These are phyloP conservation scores for Drosophila obscura DNA, from an alignment of 1,140 invertebrate genomes.

Conservation along the genomic window DNA sequence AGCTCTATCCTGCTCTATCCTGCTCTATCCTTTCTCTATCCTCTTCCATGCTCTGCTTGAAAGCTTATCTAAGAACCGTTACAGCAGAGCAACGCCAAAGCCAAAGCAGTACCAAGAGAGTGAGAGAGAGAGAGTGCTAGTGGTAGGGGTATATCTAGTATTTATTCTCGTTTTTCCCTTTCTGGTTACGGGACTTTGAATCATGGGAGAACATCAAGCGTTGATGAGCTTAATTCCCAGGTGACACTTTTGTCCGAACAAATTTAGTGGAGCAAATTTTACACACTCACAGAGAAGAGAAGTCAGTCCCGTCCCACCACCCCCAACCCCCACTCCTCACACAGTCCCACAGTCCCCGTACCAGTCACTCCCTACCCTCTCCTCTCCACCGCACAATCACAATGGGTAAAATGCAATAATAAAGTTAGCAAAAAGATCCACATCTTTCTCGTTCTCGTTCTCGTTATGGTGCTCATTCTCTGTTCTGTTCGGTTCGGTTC, in stretches of 20 bases:
- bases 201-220: slow-evolving; percentile 71
- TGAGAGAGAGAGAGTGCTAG: slow-evolving; percentile 8
- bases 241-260: slow-evolving; percentile 78
- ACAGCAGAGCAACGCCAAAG: too few species aligned
- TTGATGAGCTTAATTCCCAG: slow-evolving; percentile 77
- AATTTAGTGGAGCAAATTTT: slow-evolving; percentile 75
- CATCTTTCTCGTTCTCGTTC: slow-evolving; percentile 1
- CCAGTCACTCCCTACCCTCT: not conserved
- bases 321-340: too few species aligned
- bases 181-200: slow-evolving; percentile 69
- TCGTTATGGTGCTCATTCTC: not conserved
- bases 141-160: slow-evolving; percentile 14
- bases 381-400: not conserved
- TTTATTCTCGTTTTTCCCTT: slow-evolving; percentile 16
- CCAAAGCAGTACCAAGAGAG: not conserved
- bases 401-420: slow-evolving; percentile 58
- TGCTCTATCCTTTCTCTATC: too few species aligned
- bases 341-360: too few species aligned
- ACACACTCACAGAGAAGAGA: slow-evolving; percentile 28
- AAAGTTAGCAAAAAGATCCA: slow-evolving; percentile 59
- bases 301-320: too few species aligned
- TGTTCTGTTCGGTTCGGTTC: not conserved
- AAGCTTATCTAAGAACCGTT: slow-evolving; percentile 23
- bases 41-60: not conserved
- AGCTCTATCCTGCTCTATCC: not conserved